A percentile compares a stretch with the other conserved stretches of the same genome.
These are phyloP conservation scores for Ophion obscuratus DNA, from an alignment of 2,888 invertebrate genomes.

Conservation along the genomic window DNA sequence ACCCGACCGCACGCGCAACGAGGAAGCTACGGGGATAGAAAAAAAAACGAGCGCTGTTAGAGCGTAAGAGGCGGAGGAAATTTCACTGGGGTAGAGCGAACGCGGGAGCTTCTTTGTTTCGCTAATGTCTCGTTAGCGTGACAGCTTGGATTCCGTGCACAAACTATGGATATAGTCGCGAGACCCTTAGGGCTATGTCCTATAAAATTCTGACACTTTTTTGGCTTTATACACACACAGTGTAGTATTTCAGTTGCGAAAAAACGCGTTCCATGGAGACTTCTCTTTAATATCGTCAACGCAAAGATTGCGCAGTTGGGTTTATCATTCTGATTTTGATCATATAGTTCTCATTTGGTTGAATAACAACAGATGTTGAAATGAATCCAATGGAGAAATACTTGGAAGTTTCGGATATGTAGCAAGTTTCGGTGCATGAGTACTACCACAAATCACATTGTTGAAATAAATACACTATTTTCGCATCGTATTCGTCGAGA, in stretches of 20 bases:
- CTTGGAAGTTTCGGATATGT: too few relatives aligned
- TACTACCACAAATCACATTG: too few relatives aligned
- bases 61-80: neutral
- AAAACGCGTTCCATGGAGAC: neutral
- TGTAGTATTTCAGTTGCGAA: neutral
- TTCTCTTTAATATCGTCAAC: neutral
- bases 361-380: too few relatives aligned
- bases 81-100: conserved; percentile 11
- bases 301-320: neutral
- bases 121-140: conserved; percentile 74
- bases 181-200: neutral
- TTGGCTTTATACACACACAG: too few relatives aligned
- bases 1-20: conserved; percentile 12
- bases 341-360: neutral
- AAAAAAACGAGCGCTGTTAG: conserved; percentile 5
- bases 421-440: too few relatives aligned
- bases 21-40: conserved; percentile 2
- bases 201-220: neutral
- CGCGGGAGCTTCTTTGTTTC: conserved; percentile 70
- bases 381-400: too few relatives aligned
- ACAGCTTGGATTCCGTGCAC: conserved; percentile 21
- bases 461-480: too few relatives aligned
- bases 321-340: neutral
- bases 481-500: too few relatives aligned
- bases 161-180: neutral